These are phyloP conservation scores for Steinernema scapterisci DNA, from an alignment of 2,888 invertebrate species.

Conservation along the genomic window DNA sequence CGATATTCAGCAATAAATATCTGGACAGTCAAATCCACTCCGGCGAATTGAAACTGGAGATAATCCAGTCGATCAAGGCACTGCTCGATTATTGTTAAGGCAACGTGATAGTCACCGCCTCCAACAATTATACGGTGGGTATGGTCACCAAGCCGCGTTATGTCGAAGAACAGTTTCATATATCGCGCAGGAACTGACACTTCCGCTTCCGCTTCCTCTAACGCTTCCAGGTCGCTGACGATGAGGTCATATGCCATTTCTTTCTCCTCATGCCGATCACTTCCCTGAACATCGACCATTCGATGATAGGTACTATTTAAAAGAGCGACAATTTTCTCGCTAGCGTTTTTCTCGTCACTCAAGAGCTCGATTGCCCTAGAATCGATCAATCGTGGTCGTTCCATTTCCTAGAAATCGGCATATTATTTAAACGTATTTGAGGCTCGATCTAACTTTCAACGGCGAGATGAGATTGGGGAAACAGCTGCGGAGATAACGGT, in stretches of 20 bases:
- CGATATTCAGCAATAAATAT: slow-evolving; percentile 8
- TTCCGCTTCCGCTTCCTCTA: slow-evolving; percentile 36
- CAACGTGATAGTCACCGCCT: not conserved
- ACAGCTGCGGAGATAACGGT: slow-evolving; percentile 71
- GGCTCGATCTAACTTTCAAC: slow-evolving; percentile 40
- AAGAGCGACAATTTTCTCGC: slow-evolving; percentile 27
- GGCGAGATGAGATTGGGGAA: slow-evolving; percentile 48
- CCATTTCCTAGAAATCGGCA: slow-evolving; percentile 26
- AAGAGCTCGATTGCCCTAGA: not conserved
- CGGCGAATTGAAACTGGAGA: slow-evolving; percentile 1
- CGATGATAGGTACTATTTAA: slow-evolving; percentile 39
- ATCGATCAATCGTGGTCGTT: not conserved
- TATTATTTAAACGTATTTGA: not conserved
- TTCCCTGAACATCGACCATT: slow-evolving; percentile 37
- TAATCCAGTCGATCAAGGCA: not conserved
- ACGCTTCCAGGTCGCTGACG: slow-evolving; percentile 33
- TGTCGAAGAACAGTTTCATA: slow-evolving; percentile 34
- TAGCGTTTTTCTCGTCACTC: not conserved
- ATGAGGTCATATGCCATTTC: not conserved
- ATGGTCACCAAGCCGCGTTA: slow-evolving; percentile 1
- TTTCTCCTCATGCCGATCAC: slow-evolving; percentile 18
- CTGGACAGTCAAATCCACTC: not conserved
- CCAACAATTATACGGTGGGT: not conserved
- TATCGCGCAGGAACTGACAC: slow-evolving; percentile 39
- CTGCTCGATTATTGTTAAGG: not conserved